These are phyloP conservation scores for Tenthredo distinguenda DNA, from an alignment of 2,888 invertebrate species.

Conservation along the genomic window DNA sequence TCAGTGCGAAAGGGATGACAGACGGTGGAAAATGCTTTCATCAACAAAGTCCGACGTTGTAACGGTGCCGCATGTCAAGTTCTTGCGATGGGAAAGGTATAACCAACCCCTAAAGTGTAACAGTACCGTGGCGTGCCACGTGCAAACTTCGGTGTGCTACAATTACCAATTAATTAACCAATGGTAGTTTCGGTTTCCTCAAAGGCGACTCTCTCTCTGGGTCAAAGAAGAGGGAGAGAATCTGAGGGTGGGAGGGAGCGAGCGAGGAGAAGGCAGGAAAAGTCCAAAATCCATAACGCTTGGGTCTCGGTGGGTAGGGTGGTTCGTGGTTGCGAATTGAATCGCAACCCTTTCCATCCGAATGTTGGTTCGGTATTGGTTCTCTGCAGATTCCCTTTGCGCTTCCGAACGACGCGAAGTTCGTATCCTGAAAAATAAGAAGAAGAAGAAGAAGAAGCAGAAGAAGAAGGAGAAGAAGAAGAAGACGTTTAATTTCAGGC, in stretches of 20 bases:
- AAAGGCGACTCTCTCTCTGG: conserved; percentile 54
- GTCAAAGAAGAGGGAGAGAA: background rate
- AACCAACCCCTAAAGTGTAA: background rate
- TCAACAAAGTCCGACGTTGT: conserved; percentile 2
- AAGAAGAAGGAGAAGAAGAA: conserved; percentile 13
- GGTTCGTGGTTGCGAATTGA: conserved; percentile 37
- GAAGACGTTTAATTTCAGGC: conserved; percentile 30
- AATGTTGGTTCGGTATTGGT: conserved; percentile 32
- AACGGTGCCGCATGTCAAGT: conserved; percentile 11
- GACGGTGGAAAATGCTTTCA: conserved; percentile 6
- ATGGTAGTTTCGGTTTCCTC: conserved; percentile 50
- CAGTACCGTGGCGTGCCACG: conserved; percentile 49
- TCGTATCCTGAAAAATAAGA: background rate
- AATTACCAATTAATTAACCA: conserved; percentile 57
- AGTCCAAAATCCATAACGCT: conserved; percentile 37
- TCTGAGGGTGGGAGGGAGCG: background rate
- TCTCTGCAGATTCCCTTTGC: background rate
- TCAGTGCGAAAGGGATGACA: background rate
- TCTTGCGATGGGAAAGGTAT: conserved; percentile 28
- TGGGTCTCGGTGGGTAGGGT: background rate
- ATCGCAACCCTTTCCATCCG: conserved; percentile 19
- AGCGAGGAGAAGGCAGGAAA: background rate
- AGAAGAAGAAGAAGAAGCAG: conserved; percentile 38
- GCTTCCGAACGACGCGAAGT: background rate
- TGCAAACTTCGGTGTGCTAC: conserved; percentile 41